These are phyloP conservation scores for Rhynchonycteris naso DNA, from an alignment of 2,797 vertebrate species.

Conservation along the genomic window DNA sequence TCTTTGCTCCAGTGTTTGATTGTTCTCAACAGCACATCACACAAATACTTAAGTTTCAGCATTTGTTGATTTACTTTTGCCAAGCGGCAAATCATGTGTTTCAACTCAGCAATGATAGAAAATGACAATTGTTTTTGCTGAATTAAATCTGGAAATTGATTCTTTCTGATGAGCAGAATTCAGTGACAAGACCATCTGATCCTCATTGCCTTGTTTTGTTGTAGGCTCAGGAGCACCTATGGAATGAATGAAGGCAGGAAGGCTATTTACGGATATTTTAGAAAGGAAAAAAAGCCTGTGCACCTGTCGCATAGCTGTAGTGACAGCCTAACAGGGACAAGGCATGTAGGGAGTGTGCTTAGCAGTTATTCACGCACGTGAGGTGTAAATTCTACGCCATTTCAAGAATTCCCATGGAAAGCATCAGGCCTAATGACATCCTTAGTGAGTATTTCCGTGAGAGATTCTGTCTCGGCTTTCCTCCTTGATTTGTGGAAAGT, in stretches of 20 bases:
- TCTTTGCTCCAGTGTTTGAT: background rate
- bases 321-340: background rate
- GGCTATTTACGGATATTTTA: background rate
- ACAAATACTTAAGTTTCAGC: background rate
- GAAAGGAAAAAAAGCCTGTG: background rate
- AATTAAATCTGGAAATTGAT: background rate
- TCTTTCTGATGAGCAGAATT: background rate
- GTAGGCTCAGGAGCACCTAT: background rate
- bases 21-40: background rate
- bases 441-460: background rate
- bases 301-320: slow-evolving; percentile 16
- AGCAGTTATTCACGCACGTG: background rate
- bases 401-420: slow-evolving; percentile 3
- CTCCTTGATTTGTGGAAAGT: background rate
- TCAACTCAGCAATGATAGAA: background rate
- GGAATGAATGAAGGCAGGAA: background rate
- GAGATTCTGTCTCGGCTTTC: background rate
- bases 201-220: background rate
- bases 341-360: no score
- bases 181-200: background rate
- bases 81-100: background rate
- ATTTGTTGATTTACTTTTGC: background rate
- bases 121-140: background rate
- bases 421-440: background rate
- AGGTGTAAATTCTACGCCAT: background rate